Base-by-base conservation (phyloP, 2,797 vertebrate genomes). In the Smutsia gigantea region DNA sequence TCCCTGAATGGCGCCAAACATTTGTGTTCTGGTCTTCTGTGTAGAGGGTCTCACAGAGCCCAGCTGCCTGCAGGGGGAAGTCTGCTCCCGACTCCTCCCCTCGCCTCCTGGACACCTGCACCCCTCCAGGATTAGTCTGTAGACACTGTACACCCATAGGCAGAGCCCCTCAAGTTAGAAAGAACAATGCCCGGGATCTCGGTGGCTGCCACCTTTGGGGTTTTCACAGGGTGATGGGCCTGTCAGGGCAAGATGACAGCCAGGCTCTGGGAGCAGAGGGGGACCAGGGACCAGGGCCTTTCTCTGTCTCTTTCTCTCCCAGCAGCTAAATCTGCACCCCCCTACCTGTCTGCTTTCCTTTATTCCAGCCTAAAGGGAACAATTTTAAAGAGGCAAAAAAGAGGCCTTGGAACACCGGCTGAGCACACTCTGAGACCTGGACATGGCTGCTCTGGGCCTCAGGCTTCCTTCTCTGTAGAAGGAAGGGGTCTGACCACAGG, bases 21-120 rank as follows among this genome's bases (percentile, higher is more conserved):
- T 87, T 90, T 69, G n/a, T 81, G 39, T 97, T 95, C 97, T 97
- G 93, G 77, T 93, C 92, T 93, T 89, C 25, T 71, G 66, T 87
- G 42, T n/a, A 42, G 63, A 90, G 64, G 69, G 91, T 19, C 13
- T 92, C 83, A 74, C 27, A 31, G n/a, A 91, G 75, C 66, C 7
- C 23, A 55, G 66, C 78, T 75, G 18, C 78, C 53, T 66, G 63
- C 63, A 23, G 29, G 18, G 61, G 23, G n/a, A 2, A 6, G 39
- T 82, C 71, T 25, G 51, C 5, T 25, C 51, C 82, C 3, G 12
- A 15, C 6, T 3, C 31, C 63, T 71, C 61, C 75, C 9, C 29
- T 21, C 46, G 5, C 0, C 7, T 59, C 61, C 10, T 39, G 0
- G 27, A 39, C 39, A 31, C 5, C 51, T 49, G 7, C 21, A 4